These are phyloP conservation scores for Nasonia vitripennis DNA, from an alignment of 1,140 invertebrate genomes.

Conservation along the genomic window DNA sequence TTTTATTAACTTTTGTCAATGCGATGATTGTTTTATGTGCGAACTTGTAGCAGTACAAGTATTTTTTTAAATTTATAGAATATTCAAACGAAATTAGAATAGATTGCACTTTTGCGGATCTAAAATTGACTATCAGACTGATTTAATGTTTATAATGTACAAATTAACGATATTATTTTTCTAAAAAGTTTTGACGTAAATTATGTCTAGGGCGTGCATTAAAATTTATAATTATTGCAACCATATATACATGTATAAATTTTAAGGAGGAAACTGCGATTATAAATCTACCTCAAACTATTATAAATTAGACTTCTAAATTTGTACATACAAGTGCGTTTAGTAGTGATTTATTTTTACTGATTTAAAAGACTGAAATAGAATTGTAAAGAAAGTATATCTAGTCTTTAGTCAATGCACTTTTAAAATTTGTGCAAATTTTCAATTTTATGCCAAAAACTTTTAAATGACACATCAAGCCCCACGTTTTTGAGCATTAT, in stretches of 20 bases:
- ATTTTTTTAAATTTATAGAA: constrained; percentile 40
- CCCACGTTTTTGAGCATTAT: constrained; percentile 16
- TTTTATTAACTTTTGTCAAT: background rate
- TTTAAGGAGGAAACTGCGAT: constrained; percentile 27
- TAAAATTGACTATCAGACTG: background rate
- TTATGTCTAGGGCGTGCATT: constrained; percentile 11
- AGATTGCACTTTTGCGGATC: background rate
- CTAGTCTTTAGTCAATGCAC: background rate
- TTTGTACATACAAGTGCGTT: constrained; percentile 47
- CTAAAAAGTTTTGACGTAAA: background rate
- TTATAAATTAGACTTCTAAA: constrained; percentile 30
- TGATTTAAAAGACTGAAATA: constrained; percentile 46
- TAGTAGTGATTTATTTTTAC: constrained; percentile 19
- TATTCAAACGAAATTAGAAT: background rate
- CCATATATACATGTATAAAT: background rate
- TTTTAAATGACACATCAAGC: constrained; percentile 17
- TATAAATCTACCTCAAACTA: constrained; percentile 37
- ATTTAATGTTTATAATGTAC: constrained; percentile 32
- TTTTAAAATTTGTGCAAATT: constrained; percentile 5
- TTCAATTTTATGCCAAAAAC: constrained; percentile 38
- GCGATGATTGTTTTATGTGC: background rate
- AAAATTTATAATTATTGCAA: constrained; percentile 21
- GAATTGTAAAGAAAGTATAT: constrained; percentile 34
- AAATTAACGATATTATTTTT: background rate
- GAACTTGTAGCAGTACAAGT: background rate